Base-by-base conservation (phyloP, 1,140 invertebrate genomes). In the Apis laboriosa region DNA sequence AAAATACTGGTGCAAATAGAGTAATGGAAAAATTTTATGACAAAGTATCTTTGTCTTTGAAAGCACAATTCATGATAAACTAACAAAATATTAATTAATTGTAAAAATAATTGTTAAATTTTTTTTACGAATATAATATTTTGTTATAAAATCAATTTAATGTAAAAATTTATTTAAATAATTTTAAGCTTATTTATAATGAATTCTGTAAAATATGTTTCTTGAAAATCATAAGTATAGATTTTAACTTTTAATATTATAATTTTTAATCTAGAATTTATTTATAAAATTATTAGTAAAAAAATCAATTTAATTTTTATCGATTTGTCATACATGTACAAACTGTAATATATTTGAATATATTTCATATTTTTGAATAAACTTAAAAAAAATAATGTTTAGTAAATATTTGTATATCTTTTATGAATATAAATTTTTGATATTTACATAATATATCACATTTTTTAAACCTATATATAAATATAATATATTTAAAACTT, bases 341-440 rank as follows among this genome's bases (percentile, higher is more conserved):
- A 84, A 84, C 49, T 85, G 74, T 85, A 85, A 58, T n/a, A 84
- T 82, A 76, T 34, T 70, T 64, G 56, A 68, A 76, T 60, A 81
- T 76, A 76, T 84, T 84, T 76, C 78, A 71, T 81, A 84, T 84
- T 84, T 84, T 84, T 76, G n/a, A 84, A 84, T 82, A 82, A 84
- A 84, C 66, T 81, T 81, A 66, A 71, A 2, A 75, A 51, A 83
- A 61, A 53, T 61, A 34, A 51, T 28, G 1, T 51, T 77, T 77
- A 5, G 53, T 12, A 21, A 67, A n/a, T 12, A 19, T 53, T 3
- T 53, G 21, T 43, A 34, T 28, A 28, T 0, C n/a, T 13, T 43
- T 61, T 17, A 49, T 56, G 4, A 21, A 34, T 71, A 13, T 9
- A 12, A 58, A 55, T 55, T 3, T 9, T 58, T 58, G 21, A 58